These are phyloP conservation scores for Muntiacus muntjak DNA, from an alignment of 2,113 vertebrate genomes.

Conservation along the genomic window DNA sequence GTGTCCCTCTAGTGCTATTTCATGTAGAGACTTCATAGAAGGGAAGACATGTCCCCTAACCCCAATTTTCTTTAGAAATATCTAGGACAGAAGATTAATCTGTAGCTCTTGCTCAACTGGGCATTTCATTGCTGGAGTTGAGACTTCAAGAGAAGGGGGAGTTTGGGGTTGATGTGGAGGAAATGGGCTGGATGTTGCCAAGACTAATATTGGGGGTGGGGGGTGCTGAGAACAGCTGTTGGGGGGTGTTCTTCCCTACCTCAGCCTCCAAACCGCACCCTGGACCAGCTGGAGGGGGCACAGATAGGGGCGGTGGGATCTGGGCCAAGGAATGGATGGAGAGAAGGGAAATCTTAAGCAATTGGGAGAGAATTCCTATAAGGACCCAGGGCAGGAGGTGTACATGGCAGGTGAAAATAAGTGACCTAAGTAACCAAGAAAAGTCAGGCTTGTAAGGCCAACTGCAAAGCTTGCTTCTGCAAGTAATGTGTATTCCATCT, in stretches of 20 bases:
- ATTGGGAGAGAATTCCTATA: background rate
- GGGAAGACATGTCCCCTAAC: background rate
- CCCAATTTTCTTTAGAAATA: background rate
- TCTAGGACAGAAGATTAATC: background rate
- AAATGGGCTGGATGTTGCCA: background rate
- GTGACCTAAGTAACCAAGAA: background rate
- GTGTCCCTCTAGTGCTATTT: background rate
- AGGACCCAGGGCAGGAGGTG: background rate
- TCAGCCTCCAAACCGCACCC: background rate
- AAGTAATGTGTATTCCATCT: conserved; percentile 47
- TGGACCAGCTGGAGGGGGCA: background rate
- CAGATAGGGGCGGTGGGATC: background rate
- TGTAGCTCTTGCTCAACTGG: background rate
- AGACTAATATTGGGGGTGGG: background rate
- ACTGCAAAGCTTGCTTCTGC: background rate
- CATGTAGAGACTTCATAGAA: background rate
- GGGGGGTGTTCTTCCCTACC: background rate
- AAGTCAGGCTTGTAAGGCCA: background rate
- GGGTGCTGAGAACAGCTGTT: background rate
- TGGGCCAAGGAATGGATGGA: background rate
- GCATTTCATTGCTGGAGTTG: background rate
- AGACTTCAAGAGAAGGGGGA: background rate
- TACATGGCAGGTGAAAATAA: background rate
- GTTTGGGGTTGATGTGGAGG: background rate
- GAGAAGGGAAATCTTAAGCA: background rate